phyloP scores from a whole-genome alignment of 1,140 invertebrate species.

The Drosophila gunungcola region DNA sequence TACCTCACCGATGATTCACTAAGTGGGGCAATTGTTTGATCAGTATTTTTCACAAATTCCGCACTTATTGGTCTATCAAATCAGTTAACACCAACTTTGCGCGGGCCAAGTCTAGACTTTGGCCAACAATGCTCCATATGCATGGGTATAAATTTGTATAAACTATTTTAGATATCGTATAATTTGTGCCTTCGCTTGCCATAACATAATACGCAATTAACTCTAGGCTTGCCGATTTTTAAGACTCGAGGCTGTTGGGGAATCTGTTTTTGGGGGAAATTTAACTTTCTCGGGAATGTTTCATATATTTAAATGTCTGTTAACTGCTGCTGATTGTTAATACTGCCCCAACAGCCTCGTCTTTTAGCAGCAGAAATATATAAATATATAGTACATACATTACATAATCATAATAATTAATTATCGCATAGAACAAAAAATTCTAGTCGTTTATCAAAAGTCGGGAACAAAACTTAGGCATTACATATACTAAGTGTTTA shows the following conservation, averaged over 20 bases:
- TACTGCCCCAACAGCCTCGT: constrained; percentile 27
- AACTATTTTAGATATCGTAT: constrained; percentile 38
- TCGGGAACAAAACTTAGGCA: constrained; percentile 22
- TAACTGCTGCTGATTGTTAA: constrained; percentile 32
- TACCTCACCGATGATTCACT: background rate
- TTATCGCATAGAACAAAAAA: constrained; percentile 21
- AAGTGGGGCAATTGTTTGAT: constrained; percentile 11
- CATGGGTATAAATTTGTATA: constrained; percentile 9
- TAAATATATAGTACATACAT: constrained; percentile 24
- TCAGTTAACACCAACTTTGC: constrained; percentile 15
- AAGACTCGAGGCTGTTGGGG: constrained; percentile 18
- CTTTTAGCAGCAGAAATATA: constrained; percentile 34
- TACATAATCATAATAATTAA: constrained; percentile 24
- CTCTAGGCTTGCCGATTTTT: constrained; percentile 27
- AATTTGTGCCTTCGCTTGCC: constrained; percentile 35
- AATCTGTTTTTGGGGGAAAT: constrained; percentile 2
- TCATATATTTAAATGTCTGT: constrained; percentile 7
- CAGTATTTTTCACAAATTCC: constrained; percentile 13
- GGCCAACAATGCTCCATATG: constrained; percentile 12
- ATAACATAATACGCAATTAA: constrained; percentile 41
- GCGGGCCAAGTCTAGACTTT: constrained; percentile 20
- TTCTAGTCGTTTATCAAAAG: constrained; percentile 10
- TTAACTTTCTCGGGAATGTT: constrained; percentile 35
- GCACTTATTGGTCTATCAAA: constrained; percentile 15
- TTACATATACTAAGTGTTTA: constrained; percentile 36